A percentile compares a stretch with the other conserved stretches of the same genome.
Evolutionary conservation across 2,888 invertebrate species (phyloP).

Genomic region (Platycnemis pennipes): DNA sequence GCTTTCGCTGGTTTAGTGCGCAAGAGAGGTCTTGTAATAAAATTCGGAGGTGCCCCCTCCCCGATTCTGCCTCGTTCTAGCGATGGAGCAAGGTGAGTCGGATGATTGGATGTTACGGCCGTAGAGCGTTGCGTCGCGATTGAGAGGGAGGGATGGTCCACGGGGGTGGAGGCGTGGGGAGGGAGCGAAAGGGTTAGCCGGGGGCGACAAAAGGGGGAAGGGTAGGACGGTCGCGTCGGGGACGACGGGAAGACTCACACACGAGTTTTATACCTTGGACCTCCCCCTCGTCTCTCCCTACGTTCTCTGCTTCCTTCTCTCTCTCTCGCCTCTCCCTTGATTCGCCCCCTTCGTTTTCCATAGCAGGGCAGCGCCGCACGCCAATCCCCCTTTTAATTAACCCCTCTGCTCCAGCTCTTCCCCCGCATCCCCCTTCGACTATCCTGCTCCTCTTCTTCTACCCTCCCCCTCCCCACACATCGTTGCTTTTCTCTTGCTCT

Average conservation of each 20-base stretch:
- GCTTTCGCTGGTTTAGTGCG: neutral
- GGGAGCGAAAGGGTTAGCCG: neutral
- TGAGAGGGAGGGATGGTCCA: neutral
- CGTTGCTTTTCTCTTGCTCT: neutral
- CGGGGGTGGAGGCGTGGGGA: neutral
- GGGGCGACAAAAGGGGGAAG: neutral
- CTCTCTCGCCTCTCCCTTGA: too few species aligned
- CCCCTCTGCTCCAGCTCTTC: slow-evolving; percentile 34
- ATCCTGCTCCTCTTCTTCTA: neutral
- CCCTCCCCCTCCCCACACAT: neutral
- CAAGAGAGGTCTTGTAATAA: neutral
- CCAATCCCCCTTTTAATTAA: slow-evolving; percentile 61
- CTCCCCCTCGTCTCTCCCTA: too few species aligned
- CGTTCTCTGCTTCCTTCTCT: neutral
- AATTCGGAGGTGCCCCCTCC: neutral
- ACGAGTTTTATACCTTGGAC: neutral
- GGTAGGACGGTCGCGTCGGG: neutral
- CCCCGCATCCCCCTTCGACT: neutral
- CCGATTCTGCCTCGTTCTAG: neutral
- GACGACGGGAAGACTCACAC: slow-evolving; percentile 14
- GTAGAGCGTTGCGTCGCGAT: neutral
- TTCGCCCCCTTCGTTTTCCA: slow-evolving; percentile 45
- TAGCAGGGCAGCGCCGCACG: slow-evolving; percentile 39
- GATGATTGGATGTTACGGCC: slow-evolving; percentile 25
- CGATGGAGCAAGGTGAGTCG: slow-evolving; percentile 26